These are phyloP conservation scores for Trachelipus rathkii DNA, from an alignment of 1,140 invertebrate species.

Conservation along the genomic window DNA sequence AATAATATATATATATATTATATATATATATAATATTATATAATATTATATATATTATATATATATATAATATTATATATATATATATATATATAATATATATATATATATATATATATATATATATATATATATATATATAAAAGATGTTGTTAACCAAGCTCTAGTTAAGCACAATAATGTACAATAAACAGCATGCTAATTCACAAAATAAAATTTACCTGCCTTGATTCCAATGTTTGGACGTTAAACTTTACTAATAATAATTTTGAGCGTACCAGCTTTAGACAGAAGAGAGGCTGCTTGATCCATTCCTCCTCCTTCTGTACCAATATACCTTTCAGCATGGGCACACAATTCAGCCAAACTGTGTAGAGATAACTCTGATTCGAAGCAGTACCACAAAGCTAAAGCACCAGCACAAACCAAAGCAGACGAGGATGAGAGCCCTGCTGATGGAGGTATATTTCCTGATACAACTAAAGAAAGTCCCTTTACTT, in stretches of 20 bases:
- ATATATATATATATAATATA: not conserved
- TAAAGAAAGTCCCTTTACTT: constrained; percentile 62
- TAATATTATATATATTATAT: too few species aligned
- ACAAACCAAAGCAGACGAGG: constrained; percentile 94
- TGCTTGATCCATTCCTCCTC: constrained; percentile 99
- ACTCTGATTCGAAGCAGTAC: constrained; percentile 43
- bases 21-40: too few species aligned
- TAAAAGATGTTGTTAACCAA: not conserved
- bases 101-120: not conserved
- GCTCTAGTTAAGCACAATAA: not conserved
- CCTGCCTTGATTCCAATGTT: not conserved
- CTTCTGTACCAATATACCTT: constrained; percentile 87
- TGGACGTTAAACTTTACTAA: constrained; percentile 11
- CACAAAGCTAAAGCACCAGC: constrained; percentile 66
- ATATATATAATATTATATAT: not conserved
- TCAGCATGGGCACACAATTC: constrained; percentile 82
- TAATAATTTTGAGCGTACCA: constrained; percentile 55
- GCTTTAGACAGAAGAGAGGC: constrained; percentile 87
- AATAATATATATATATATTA: too few species aligned
- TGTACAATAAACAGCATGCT: constrained; percentile 17
- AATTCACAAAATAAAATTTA: not conserved
- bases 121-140: not conserved
- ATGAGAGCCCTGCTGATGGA: constrained; percentile 86
- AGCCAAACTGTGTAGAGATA: constrained; percentile 73
- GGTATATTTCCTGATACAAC: constrained; percentile 82